Conservation (phyloP, 2,888 invertebrate genomes). For the Campoplex capitator region DNA sequence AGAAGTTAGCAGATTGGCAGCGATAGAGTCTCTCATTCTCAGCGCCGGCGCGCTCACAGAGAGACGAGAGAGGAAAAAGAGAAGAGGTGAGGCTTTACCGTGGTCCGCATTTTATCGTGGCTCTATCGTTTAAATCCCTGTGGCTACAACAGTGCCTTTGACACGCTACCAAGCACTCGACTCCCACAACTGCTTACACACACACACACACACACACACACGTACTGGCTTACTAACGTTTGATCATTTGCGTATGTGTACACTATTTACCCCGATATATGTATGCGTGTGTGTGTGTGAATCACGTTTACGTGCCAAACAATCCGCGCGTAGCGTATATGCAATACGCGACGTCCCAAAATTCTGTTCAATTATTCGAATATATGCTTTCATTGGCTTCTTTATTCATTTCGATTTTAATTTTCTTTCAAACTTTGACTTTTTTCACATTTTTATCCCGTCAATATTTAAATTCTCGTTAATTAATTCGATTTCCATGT, state of each 20-base stretch:
- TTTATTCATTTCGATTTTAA: neutral
- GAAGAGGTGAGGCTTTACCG: conserved; percentile 70
- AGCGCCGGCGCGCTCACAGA: conserved; percentile 50
- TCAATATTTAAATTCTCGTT: no score
- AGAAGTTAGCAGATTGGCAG: conserved; percentile 76
- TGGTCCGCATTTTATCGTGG: conserved; percentile 76
- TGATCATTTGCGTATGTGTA: conserved; percentile 36
- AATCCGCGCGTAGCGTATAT: neutral
- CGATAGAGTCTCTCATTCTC: conserved; percentile 71
- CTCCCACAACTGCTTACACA: conserved; percentile 42
- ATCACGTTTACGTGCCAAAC: neutral
- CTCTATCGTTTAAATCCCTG: conserved; percentile 75
- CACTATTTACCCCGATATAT: conserved; percentile 22
- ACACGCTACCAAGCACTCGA: conserved; percentile 63
- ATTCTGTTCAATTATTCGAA: neutral
- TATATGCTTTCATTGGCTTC: neutral
- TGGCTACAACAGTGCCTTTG: conserved; percentile 66
- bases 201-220: conserved; percentile 9
- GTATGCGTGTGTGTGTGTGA: neutral
- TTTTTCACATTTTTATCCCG: neutral
- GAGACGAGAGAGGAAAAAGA: conserved; percentile 19
- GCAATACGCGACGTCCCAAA: neutral
- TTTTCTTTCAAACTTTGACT: neutral
- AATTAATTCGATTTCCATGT: no score
- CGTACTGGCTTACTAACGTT: conserved; percentile 19